Evolutionary conservation across 2,113 vertebrate species (phyloP), one percentile per base, ranked within the genome.

Genomic region (Orientallactaga bullata): DNA sequence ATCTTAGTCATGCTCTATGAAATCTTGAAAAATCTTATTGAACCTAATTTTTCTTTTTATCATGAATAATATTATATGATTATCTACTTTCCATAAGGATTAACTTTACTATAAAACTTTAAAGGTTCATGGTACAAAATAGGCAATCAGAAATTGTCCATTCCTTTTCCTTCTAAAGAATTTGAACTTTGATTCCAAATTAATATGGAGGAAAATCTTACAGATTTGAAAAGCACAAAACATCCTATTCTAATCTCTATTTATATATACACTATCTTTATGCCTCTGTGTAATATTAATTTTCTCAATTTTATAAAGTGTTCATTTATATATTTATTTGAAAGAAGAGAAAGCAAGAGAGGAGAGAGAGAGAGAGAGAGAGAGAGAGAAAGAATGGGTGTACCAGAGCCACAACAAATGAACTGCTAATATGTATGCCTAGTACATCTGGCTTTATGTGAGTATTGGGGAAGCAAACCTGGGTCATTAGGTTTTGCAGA

Each of bases 111-210:
- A 73, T 60, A 83, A 92, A 77, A 69, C 6, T 42, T 85, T 26
- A 94, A 90, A 95, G 26, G 94, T 82, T 26, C 16, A 60, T 92
- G 28, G 6, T 10, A n/a, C 47, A 84, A 21, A 74, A 24, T 89
- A 66, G 4, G 3, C 81, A 80, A 83, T 89, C 39, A 88, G 7
- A 1, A 94, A 94, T 60, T 76, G 2, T n/a, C 66, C 58, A 6
- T 79, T 76, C 91, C 4, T 7, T 94, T 94, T 39, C 42, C 4
- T 91, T 5, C 30, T 18, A 71, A 90, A 18, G 18, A 78, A 69
- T 72, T 76, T 90, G 32, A 79, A 90, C 17, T 85, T 94, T 78
- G 16, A 17, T 81, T 88, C 23, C 37, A 86, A 94, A 83, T 91
- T 90, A 85, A 47, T 5, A 35, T 61, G 13, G 28, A 68, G 63